Base-by-base conservation (phyloP, 2,888 invertebrate species). In the Acanthacorydalis orientalis region DNA sequence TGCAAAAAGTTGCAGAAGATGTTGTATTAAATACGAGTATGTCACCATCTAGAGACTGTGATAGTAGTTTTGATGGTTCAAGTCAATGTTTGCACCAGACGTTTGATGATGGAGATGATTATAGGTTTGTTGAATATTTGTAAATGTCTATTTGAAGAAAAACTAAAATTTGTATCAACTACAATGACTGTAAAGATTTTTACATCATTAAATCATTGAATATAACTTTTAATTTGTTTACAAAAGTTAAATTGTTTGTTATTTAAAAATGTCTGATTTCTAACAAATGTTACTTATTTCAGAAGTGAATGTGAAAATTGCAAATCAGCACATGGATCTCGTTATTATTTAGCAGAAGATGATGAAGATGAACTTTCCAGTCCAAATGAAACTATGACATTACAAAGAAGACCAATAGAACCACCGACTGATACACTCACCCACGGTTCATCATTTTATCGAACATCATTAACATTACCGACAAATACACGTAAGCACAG, bases 301-400 rank as follows among this genome's bases (percentile, higher is more conserved):
- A 60, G 85, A 54, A 84, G 80, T 65, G 86, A 86, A 66, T 86
- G 86, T 65, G 86, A 85, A 65, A 86, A 86, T 68, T 86, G 86
- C 67, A 85, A 86, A 65, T 80, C 82, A 44, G 78, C 81, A 6
- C 78, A 75, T 55, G 79, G 79, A 54, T 79, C 80, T 53, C 74
- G 80, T 52, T 75, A 75, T 58, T 76, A 75, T 59, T 65, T 77
- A 53, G 55, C 56, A 46, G 57, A 57, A 44, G 67, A 69, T 52
- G 75, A 75, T 56, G 73, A 74, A 52, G 76, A 76, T 53, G 69
- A 73, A 50, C 63, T 70, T 42, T 67, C 68, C 45, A 72, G 74
- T 31, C 65, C 69, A 23, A 77, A 77, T 49, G 78, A 78, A 61
- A 80, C 79, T 2, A 80, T 80, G 80, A 80, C 80, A 34, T 60